Evolutionary conservation across 2,888 invertebrate species (phyloP).

Genomic region (Andrena fulva): DNA sequence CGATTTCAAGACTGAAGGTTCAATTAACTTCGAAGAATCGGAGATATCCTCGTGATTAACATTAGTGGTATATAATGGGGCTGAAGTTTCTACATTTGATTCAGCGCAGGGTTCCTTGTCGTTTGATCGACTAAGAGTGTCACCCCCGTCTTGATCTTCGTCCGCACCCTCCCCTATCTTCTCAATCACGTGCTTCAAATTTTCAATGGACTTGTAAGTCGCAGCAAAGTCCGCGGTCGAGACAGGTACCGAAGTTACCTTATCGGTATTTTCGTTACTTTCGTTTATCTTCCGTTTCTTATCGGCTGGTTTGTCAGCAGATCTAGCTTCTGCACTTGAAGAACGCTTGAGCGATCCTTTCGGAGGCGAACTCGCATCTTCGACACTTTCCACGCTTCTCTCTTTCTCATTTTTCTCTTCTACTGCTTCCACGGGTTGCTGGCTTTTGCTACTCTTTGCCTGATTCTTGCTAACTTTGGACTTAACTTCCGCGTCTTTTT

Average conservation of each 20-base stretch:
- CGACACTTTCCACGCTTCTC: slow-evolving; percentile 18
- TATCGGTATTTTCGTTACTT: slow-evolving; percentile 45
- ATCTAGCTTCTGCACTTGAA: slow-evolving; percentile 40
- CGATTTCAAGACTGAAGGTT: slow-evolving; percentile 15
- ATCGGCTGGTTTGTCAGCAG: slow-evolving; percentile 57
- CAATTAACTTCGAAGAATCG: slow-evolving; percentile 26
- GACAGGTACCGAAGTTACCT: neutral
- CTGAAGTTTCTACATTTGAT: slow-evolving; percentile 12
- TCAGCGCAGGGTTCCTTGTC: slow-evolving; percentile 38
- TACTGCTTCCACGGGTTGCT: slow-evolving; percentile 12
- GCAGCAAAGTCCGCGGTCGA: slow-evolving; percentile 62
- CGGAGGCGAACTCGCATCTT: slow-evolving; percentile 37
- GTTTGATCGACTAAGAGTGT: neutral
- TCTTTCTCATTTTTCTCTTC: slow-evolving; percentile 58
- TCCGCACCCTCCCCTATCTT: slow-evolving; percentile 74
- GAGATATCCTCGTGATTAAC: slow-evolving; percentile 19
- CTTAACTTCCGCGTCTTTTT: slow-evolving; percentile 70
- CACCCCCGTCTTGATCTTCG: slow-evolving; percentile 33
- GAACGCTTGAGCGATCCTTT: slow-evolving; percentile 68
- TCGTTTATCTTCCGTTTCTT: slow-evolving; percentile 72
- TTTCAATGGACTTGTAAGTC: slow-evolving; percentile 81
- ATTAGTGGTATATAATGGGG: neutral
- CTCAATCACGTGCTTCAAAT: slow-evolving; percentile 76
- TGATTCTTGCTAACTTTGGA: slow-evolving; percentile 59
- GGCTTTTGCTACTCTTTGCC: slow-evolving; percentile 59